phyloP scores from a whole-genome alignment of 1,140 invertebrate species.

The Druon quercuslanigerum region DNA sequence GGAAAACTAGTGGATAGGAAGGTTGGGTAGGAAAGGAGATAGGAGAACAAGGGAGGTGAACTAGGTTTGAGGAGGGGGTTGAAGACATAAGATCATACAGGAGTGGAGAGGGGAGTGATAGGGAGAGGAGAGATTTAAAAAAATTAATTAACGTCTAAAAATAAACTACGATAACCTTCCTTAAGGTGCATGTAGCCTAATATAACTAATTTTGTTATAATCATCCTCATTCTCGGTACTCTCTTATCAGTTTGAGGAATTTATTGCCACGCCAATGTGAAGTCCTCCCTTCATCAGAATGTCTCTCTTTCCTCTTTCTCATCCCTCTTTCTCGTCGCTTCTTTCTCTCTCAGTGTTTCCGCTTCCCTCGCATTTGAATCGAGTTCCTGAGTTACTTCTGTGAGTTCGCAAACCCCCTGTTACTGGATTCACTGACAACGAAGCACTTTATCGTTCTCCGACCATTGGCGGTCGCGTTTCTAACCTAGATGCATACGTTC shows the following conservation, averaged over 20 bases:
- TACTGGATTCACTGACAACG: constrained; percentile 41
- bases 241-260: not conserved
- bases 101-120: too few species aligned
- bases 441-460: constrained; percentile 51
- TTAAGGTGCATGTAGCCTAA: too few species aligned
- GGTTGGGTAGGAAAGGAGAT: too few species aligned
- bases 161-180: too few species aligned
- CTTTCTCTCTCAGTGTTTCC: constrained; percentile 32
- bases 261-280: not conserved
- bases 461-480: constrained; percentile 54
- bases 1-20: too few species aligned
- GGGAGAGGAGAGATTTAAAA: too few species aligned
- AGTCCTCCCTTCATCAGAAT: constrained; percentile 14
- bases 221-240: not conserved
- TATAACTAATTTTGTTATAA: not conserved
- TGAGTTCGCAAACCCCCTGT: constrained; percentile 44
- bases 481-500: constrained; percentile 59
- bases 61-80: too few species aligned
- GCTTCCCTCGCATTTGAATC: constrained; percentile 33
- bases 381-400: constrained; percentile 46
- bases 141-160: too few species aligned
- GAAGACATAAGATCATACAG: too few species aligned
- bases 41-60: too few species aligned
- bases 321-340: constrained; percentile 27
- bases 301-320: not conserved